Evolutionary conservation across 2,888 invertebrate species (phyloP).

Genomic region (Nineta flava): DNA sequence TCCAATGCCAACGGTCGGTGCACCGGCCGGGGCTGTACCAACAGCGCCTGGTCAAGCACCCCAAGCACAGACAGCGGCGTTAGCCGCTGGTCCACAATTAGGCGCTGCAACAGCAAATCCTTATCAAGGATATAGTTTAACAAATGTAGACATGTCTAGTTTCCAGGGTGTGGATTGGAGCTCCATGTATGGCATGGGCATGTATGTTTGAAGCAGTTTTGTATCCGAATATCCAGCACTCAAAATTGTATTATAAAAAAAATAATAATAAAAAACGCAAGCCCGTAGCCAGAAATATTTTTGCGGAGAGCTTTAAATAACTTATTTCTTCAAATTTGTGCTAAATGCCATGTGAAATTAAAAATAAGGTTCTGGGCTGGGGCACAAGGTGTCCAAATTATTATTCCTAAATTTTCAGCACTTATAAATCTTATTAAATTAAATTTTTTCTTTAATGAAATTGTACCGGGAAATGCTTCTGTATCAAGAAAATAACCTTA

Average conservation of each 20-base stretch:
- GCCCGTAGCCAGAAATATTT: too few relatives aligned
- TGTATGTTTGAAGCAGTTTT: conserved; percentile 56
- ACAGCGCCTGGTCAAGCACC: conserved; percentile 31
- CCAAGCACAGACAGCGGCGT: conserved; percentile 31
- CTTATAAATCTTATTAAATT: neutral
- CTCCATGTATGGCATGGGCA: conserved; percentile 82
- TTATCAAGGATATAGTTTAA: conserved; percentile 63
- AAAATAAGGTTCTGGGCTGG: too few relatives aligned
- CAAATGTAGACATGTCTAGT: conserved; percentile 83
- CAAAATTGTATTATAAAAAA: conserved; percentile 16
- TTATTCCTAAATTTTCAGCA: neutral
- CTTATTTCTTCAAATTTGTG: too few relatives aligned
- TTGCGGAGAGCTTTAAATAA: too few relatives aligned
- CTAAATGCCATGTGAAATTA: too few relatives aligned
- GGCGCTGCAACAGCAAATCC: conserved; percentile 52
- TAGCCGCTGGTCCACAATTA: conserved; percentile 40
- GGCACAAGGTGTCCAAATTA: too few relatives aligned
- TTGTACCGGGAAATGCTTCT: too few relatives aligned
- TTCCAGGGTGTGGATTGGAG: conserved; percentile 87
- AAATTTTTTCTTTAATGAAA: too few relatives aligned
- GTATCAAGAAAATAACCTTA: too few relatives aligned
- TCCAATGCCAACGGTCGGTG: conserved; percentile 30
- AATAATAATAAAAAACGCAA: neutral
- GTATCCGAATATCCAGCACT: neutral
- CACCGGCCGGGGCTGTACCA: conserved; percentile 32